These are phyloP conservation scores for Lophotriccus pileatus DNA, from an alignment of 2,797 vertebrate species.

Conservation along the genomic window DNA sequence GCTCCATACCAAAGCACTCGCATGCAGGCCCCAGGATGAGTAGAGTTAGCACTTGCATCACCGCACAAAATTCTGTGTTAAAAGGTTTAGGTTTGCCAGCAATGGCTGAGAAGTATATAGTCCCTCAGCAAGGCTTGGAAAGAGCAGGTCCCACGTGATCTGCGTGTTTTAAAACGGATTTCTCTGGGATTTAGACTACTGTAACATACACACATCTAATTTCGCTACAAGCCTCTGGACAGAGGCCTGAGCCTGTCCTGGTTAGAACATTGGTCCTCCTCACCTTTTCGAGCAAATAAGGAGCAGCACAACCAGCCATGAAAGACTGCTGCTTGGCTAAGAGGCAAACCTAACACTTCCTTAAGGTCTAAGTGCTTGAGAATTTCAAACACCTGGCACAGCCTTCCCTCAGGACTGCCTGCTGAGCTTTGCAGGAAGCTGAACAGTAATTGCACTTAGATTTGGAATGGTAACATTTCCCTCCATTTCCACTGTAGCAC, in stretches of 20 bases:
- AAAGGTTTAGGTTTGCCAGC: conserved; percentile 50
- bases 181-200: not conserved
- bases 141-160: conserved; percentile 70
- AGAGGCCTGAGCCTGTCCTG: not conserved
- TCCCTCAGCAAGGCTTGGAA: conserved; percentile 44
- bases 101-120: not conserved
- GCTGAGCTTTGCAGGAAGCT: not conserved
- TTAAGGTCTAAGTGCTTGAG: not conserved
- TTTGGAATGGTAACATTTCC: not conserved
- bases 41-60: conserved; percentile 39
- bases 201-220: not conserved
- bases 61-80: conserved; percentile 30
- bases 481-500: not conserved
- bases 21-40: conserved; percentile 32
- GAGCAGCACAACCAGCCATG: not conserved
- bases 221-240: not conserved
- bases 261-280: not conserved
- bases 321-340: not conserved
- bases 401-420: not conserved
- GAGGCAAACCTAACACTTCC: not conserved
- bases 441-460: not conserved
- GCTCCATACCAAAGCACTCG: not conserved
- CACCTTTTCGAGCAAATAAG: not conserved
- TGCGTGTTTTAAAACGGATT: not conserved
- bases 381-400: not conserved